Evolutionary conservation across 2,113 vertebrate genomes (phyloP).

Genomic region (Silurus meridionalis): DNA sequence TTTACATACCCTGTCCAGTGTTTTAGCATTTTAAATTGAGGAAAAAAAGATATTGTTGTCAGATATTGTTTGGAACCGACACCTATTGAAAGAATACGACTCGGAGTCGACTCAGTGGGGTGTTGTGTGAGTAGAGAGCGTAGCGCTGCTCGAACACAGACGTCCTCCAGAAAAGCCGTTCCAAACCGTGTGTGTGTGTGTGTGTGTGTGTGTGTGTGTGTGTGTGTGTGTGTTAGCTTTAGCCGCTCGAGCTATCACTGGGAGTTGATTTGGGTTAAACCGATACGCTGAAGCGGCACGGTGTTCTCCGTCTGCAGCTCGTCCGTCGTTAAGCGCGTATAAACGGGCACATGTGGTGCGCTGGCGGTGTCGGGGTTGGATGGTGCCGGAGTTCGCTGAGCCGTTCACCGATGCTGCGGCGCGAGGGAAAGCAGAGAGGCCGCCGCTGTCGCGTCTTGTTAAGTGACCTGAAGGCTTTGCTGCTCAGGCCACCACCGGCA

Average conservation of each 20-base stretch:
- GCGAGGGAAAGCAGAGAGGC: constrained; percentile 83
- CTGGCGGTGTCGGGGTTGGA: constrained; percentile 71
- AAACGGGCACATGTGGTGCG: constrained; percentile 70
- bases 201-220: not conserved
- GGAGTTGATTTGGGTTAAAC: not conserved
- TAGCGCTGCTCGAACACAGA: not conserved
- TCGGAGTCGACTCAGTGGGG: constrained; percentile 5
- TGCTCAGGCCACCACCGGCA: constrained; percentile 77
- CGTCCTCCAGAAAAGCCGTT: not conserved
- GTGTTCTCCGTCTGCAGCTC: constrained; percentile 27
- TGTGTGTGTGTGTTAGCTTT: not conserved
- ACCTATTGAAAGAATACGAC: not conserved
- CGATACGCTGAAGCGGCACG: constrained; percentile 8
- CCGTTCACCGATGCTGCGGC: constrained; percentile 83
- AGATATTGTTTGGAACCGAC: not conserved
- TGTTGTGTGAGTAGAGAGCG: not conserved
- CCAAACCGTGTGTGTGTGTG: too few species aligned
- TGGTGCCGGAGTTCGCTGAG: constrained; percentile 72
- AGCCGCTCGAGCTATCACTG: too few species aligned
- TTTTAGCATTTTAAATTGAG: not conserved
- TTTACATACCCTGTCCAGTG: not conserved
- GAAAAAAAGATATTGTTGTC: not conserved
- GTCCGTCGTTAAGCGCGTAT: constrained; percentile 38
- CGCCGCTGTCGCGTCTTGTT: constrained; percentile 86
- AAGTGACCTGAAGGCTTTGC: constrained; percentile 86